Evolutionary conservation across 2,113 vertebrate genomes (phyloP).

Genomic region (Microtus richardsoni): DNA sequence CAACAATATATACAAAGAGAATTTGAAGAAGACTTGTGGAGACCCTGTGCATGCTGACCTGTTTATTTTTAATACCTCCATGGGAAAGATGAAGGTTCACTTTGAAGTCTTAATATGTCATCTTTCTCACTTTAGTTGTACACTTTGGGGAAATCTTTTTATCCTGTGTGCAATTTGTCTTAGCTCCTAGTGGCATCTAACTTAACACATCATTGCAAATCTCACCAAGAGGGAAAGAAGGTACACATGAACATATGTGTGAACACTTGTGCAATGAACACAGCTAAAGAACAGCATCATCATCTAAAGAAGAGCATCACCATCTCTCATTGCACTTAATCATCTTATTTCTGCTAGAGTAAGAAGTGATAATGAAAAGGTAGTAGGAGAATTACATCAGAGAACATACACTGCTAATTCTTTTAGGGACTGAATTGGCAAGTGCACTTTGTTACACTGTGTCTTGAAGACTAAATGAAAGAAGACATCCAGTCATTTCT

Average conservation of each 20-base stretch:
- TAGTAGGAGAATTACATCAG: background rate
- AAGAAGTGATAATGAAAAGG: conserved; percentile 13
- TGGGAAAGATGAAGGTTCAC: background rate
- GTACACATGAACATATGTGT: rapidly evolving
- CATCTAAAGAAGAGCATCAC: background rate
- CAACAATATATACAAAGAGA: background rate
- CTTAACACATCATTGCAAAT: background rate
- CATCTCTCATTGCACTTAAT: conserved; percentile 3
- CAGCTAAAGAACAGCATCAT: background rate
- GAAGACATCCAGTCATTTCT: background rate
- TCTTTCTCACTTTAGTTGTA: background rate
- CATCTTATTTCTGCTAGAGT: conserved; percentile 26
- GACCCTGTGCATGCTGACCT: background rate
- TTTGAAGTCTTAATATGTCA: background rate
- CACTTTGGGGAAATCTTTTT: background rate
- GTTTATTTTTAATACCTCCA: background rate
- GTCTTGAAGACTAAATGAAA: background rate
- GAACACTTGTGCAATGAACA: background rate
- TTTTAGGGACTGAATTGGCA: conserved; percentile 17
- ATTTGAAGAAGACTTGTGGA: background rate
- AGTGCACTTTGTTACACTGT: background rate
- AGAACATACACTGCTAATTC: background rate
- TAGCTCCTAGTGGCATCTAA: background rate
- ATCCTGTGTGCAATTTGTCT: background rate
- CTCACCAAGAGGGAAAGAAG: background rate